A percentile compares a stretch with the other conserved stretches of the same genome.
Conservation (phyloP, 2,797 vertebrate genomes). For the Phalloptychus januarius region DNA sequence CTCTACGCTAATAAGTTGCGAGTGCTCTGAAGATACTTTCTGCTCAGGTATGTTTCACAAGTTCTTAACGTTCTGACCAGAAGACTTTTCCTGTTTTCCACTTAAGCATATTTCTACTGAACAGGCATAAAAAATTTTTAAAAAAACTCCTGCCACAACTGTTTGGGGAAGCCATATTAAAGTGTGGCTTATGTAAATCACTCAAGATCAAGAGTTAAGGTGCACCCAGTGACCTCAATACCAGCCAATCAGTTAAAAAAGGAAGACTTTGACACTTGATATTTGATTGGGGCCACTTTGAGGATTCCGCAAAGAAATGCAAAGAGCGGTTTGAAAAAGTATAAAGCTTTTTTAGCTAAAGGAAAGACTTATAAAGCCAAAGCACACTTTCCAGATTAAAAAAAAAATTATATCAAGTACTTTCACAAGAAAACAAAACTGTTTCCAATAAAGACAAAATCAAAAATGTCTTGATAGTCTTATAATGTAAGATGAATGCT, state of each 20-base stretch:
- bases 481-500: constrained; percentile 11
- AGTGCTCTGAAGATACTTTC: background rate
- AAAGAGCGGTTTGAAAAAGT: background rate
- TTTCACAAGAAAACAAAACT: background rate
- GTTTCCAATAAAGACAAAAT: background rate
- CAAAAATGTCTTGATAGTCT: background rate
- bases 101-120: background rate
- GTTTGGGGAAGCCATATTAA: background rate
- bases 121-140: background rate
- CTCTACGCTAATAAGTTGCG: background rate
- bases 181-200: background rate
- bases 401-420: background rate
- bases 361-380: background rate
- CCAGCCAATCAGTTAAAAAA: background rate
- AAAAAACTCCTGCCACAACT: background rate
- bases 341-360: background rate
- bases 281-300: background rate
- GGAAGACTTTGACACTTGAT: background rate
- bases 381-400: background rate
- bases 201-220: background rate
- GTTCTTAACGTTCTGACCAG: background rate
- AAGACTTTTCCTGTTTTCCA: background rate
- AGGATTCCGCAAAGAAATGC: background rate
- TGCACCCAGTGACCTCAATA: background rate
- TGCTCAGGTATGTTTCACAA: background rate